Base-by-base conservation (phyloP, 2,888 invertebrate species). In the Allacma fusca region DNA sequence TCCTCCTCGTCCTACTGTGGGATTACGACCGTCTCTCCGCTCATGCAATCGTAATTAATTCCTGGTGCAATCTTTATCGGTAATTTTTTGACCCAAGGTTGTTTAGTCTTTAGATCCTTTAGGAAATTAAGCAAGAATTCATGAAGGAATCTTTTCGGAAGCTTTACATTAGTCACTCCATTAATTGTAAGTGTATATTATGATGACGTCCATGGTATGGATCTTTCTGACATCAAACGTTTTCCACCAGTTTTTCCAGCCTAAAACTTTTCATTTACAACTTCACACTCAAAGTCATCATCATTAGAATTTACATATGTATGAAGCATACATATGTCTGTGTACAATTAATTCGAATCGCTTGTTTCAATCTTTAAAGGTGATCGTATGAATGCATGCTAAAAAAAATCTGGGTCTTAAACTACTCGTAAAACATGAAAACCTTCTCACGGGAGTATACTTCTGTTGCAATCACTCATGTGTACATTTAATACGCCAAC, bases 161-260 rank as follows among this genome's bases (percentile, higher is more conserved):
- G 50, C 50, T 50, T 16, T 50, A 40, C 19, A 19, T 50, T 50
- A 50, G 4, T 50, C 50, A 50, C 50, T 9, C 34, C 34, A 34
- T n/a, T n/a, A n/a, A n/a, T n/a, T n/a, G n/a, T n/a, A 34, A 4
- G 34, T 34, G 34, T 50, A 50, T 40, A 50, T 50, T 5, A 19
- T 50, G 9, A 50, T n/a, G 50, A 50, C n/a, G 50, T n/a, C n/a
- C n/a, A n/a, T 50, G n/a, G 50, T 50, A 7, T 34, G 34, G 9
- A 4, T n/a, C n/a, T n/a, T n/a, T 50, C 16, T 50, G 19, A 5
- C 50, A 50, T 50, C n/a, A 50, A 50, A 19, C 50, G 4, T n/a
- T 50, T 19, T 50, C 16, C 7, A 50, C 50, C 50, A 50, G 50
- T 50, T 50, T 50, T 50, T 50, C 50, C 50, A 50, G 50, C 50